Conservation (phyloP, 2,797 vertebrate species). For the Xenopus petersii region DNA sequence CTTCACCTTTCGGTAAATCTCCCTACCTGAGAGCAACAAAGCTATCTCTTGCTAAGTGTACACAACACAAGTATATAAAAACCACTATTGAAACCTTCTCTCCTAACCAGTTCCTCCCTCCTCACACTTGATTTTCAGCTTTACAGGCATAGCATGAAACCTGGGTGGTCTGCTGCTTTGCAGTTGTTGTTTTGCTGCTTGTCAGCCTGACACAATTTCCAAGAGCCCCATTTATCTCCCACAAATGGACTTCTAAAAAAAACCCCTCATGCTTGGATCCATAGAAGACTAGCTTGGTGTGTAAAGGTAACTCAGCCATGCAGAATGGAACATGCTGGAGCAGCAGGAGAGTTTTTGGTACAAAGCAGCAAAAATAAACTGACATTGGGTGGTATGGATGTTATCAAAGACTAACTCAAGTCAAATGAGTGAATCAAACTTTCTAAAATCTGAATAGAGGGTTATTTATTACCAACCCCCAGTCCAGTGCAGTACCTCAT, state of each 20-base stretch:
- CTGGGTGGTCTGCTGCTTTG: slow-evolving; percentile 18
- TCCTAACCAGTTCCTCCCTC: neutral
- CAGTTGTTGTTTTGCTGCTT: neutral
- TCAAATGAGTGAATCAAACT: no score
- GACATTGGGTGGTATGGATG: no score
- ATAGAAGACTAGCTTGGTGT: neutral
- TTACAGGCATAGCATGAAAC: neutral
- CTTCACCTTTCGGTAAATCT: no score
- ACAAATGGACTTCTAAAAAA: neutral
- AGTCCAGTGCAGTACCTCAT: no score
- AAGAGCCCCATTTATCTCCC: neutral
- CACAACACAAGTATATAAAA: no score
- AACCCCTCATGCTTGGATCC: neutral
- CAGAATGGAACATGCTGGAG: neutral
- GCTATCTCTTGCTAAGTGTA: no score
- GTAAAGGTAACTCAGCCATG: neutral
- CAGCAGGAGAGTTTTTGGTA: neutral
- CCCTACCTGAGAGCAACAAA: no score
- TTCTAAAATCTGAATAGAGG: no score
- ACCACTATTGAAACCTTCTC: no score
- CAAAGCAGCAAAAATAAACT: neutral
- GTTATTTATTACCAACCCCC: no score
- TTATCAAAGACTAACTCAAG: no score
- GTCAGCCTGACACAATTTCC: neutral
- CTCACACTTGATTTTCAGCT: neutral